phyloP scores from a whole-genome alignment of 2,888 invertebrate genomes.

The Epinotia bilunana region DNA sequence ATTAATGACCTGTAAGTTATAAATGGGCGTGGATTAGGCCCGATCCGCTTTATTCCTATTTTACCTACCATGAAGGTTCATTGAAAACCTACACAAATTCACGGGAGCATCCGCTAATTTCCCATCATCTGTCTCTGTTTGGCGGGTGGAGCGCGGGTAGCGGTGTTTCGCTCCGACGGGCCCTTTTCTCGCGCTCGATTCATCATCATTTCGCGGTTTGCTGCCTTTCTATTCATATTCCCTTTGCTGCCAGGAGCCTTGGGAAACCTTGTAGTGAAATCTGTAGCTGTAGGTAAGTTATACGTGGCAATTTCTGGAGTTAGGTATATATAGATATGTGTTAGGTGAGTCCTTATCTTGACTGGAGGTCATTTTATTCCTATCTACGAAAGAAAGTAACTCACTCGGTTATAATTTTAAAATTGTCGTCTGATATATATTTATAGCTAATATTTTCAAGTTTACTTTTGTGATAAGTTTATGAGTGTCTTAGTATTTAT shows the following conservation, averaged over 20 bases:
- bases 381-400: not conserved
- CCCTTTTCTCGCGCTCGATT: conserved; percentile 78
- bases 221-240: conserved; percentile 83
- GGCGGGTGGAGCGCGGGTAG: conserved; percentile 52
- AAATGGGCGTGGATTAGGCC: conserved; percentile 81
- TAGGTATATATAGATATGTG: not conserved
- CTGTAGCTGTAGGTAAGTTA: conserved; percentile 26
- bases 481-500: not conserved
- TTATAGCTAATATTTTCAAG: not conserved
- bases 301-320: not conserved
- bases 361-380: not conserved
- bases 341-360: not conserved
- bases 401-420: not conserved
- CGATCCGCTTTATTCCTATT: conserved; percentile 83
- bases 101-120: conserved; percentile 81
- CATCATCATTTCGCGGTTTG: conserved; percentile 85
- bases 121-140: conserved; percentile 65
- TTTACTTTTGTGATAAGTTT: not conserved
- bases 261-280: conserved; percentile 24
- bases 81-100: conserved; percentile 84
- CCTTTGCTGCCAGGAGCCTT: conserved; percentile 51
- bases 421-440: not conserved
- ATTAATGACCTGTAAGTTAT: conserved; percentile 85
- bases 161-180: conserved; percentile 66
- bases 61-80: conserved; percentile 84